Base-by-base conservation (phyloP, 2,113 vertebrate species). In the Felis chaus region DNA sequence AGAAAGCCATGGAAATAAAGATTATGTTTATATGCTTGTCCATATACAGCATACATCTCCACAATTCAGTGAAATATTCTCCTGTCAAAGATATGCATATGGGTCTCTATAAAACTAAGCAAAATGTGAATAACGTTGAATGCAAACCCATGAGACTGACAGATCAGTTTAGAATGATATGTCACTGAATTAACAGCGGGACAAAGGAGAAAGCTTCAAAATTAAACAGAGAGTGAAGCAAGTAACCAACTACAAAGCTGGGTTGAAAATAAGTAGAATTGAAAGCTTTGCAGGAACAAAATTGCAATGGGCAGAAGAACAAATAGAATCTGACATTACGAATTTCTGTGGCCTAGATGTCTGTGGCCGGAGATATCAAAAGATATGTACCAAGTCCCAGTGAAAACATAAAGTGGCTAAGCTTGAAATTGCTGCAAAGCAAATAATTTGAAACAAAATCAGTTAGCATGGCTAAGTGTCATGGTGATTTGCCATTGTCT, bases 301-400 rank as follows among this genome's bases (percentile, higher is more conserved):
- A 74, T 82, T 86, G 25, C 55, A 94, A 87, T 29, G 25, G 78
- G 9, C 87, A 83, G 33, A 85, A 95, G 36, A 74, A 88, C 76
- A 96, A 95, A 96, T 89, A 33, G 39, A 97, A 94, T 39, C 91
- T 97, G 93, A 76, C 81, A 71, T 55, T 74, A 5, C 57, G 48
- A 91, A 53, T 91, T 97, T 85, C 36, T 41, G 23, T 91, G 71
- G 27, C 48, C 89, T 89, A 80, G 27, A 86, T 74, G 27, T 39
- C n/a, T 95, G n/a, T 86, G 61, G 83, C 61, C 63, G 2, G n/a
- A 79, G 55, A 53, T 93, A 94, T 78, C 85, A 92, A 90, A 76
- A 76, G 9, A 57, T 71, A 71, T 14, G 7, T 29, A 92, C 36
- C 83, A 92, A 48, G 23, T 45, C 29, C 63, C 25, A 76, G 41